Percentiles rank a stretch among this genome's conserved stretches.
Evolutionary conservation across 2,797 vertebrate species (phyloP).

Genomic region (Anabacerthia variegaticeps): DNA sequence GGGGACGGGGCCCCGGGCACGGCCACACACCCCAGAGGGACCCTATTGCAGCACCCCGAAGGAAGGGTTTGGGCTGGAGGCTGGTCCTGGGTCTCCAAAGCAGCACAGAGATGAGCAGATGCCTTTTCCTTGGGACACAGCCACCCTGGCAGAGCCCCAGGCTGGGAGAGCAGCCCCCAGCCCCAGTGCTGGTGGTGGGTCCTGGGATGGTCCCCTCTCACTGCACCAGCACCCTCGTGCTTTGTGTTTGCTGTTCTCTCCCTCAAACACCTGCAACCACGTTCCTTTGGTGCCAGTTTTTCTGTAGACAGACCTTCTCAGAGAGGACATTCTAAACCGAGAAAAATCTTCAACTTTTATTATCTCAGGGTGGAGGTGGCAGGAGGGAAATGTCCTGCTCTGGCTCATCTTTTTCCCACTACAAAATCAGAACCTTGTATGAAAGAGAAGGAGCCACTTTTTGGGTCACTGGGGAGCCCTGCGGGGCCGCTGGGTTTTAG

Average conservation of each 20-base stretch:
- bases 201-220: not conserved
- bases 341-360: not conserved
- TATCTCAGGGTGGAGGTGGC: accelerated
- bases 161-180: not conserved
- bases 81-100: not conserved
- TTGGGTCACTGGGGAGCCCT: not conserved
- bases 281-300: not conserved
- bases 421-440: not conserved
- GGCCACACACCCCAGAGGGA: too few relatives aligned
- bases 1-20: too few relatives aligned
- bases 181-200: not conserved
- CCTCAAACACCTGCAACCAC: not conserved
- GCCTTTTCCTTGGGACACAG: not conserved
- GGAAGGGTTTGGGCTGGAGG: not conserved
- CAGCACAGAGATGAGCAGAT: not conserved
- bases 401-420: not conserved
- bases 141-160: not conserved
- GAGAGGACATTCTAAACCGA: not conserved
- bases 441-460: not conserved
- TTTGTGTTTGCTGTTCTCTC: not conserved
- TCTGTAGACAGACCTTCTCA: not conserved
- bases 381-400: not conserved
- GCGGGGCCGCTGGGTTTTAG: accelerated
- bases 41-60: not conserved
- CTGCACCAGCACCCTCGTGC: accelerated